Evolutionary conservation across 1,140 invertebrate genomes (phyloP).

Genomic region (Campoletis sonorensis): DNA sequence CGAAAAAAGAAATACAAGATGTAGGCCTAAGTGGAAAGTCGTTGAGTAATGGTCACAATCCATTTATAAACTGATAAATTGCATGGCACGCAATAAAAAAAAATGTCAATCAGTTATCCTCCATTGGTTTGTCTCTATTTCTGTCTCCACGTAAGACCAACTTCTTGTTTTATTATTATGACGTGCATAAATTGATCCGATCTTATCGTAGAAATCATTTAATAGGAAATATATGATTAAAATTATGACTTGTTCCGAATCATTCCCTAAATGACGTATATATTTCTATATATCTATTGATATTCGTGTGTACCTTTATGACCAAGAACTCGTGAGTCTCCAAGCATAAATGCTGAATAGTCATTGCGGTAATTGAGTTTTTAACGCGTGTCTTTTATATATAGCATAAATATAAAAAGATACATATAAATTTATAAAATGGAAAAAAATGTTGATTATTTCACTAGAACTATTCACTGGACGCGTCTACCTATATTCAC

Average conservation of each 20-base stretch:
- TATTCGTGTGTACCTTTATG: neutral
- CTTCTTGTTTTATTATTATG: no score
- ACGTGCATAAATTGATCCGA: no score
- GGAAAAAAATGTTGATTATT: neutral
- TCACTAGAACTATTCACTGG: neutral
- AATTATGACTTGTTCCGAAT: neutral
- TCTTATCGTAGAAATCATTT: no score
- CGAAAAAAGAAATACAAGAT: no score
- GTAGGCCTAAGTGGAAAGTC: no score
- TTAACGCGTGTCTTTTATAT: conserved; percentile 13
- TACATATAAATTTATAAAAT: neutral
- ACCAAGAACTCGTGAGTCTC: neutral
- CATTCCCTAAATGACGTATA: neutral
- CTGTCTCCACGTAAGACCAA: no score
- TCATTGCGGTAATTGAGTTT: conserved; percentile 3
- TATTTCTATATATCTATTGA: neutral
- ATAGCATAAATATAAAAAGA: neutral
- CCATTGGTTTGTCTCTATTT: no score
- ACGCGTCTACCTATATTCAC: neutral
- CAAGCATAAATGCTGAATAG: neutral
- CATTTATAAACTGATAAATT: no score
- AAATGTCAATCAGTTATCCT: no score
- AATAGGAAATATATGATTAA: no score
- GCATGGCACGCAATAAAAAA: no score
- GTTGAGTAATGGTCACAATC: no score